Evolutionary conservation across 2,797 vertebrate species (phyloP), one percentile per base, ranked within the genome.

Genomic region (Psittacula echo): DNA sequence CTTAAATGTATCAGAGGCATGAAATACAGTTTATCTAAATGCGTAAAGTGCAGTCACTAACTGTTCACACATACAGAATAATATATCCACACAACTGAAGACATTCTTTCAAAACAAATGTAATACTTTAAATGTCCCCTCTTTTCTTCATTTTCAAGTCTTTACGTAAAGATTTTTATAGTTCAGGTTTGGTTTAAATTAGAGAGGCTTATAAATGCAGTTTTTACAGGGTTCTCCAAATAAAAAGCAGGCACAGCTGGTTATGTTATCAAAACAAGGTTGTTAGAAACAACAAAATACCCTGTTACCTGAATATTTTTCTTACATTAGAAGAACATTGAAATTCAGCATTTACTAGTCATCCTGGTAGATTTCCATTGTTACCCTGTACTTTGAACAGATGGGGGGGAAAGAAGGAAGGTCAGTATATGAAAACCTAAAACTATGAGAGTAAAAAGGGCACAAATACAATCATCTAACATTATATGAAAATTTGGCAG

Each of bases 201-300:
- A 84, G 85, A 96, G 94, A 94, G 84, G 61, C 68, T 95, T 96
- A 87, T 37, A 90, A 93, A 93, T 76, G 83, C 50, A 94, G 45
- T 85, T 94, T 96, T 89, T 94, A 93, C 67, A 94, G 93, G 92
- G 93, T 95, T 86, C 51, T 93, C 90, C 96, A 97, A 97, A 96
- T 65, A 97, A 97, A 94, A 97, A 97, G 94, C 95, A 98, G 98
- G 98, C 98, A 98, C 98, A 93, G 92, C 94, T 97, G 97, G 98
- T 85, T 97, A 95, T 85, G 61, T 94, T 96, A 96, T 94, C 87
- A 95, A 95, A 96, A 87, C 87, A 95, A 95, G 71, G 58, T 96
- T 76, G 85, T 89, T 93, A 95, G 67, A 95, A 97, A 97, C 90
- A 97, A 87, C 94, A 65, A 74, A 96, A 97, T 97, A 98, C 97